phyloP scores from a whole-genome alignment of 1,140 invertebrate species.

The Tenebrio molitor region DNA sequence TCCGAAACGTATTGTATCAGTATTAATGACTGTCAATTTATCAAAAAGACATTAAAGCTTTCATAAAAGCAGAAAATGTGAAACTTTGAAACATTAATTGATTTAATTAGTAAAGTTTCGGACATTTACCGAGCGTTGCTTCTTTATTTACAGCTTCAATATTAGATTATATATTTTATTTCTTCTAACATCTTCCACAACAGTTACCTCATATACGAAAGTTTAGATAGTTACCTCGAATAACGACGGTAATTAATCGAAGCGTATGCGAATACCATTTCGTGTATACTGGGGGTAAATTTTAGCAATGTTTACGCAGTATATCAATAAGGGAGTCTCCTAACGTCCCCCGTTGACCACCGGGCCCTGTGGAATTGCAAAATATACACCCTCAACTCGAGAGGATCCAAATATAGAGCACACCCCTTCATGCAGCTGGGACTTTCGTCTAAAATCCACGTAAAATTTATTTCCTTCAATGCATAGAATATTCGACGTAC shows the following conservation, averaged over 20 bases:
- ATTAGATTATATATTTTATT: conserved; percentile 53
- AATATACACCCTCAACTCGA: conserved; percentile 55
- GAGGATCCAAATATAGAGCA: conserved; percentile 51
- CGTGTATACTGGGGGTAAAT: conserved; percentile 15
- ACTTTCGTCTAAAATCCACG: conserved; percentile 25
- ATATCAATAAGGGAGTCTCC: conserved; percentile 63
- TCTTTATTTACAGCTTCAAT: conserved; percentile 59
- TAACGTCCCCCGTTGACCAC: conserved; percentile 59
- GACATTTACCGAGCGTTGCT: conserved; percentile 56
- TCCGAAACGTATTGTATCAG: conserved; percentile 51
- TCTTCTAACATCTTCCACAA: conserved; percentile 38
- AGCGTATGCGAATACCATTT: conserved; percentile 18
- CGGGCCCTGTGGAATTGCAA: conserved; percentile 58
- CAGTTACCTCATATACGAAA: not conserved
- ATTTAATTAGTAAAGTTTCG: conserved; percentile 64
- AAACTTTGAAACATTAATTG: conserved; percentile 64
- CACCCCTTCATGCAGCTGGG: not conserved
- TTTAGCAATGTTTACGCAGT: conserved; percentile 62
- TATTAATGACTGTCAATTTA: conserved; percentile 65
- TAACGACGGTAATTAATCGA: conserved; percentile 15
- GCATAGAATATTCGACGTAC: conserved; percentile 60
- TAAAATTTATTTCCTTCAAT: conserved; percentile 58
- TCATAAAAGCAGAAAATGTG: conserved; percentile 57
- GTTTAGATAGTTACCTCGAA: not conserved
- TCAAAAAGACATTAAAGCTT: conserved; percentile 63